Evolutionary conservation across 2,888 invertebrate species (phyloP), one percentile per base, ranked within the genome.

Genomic region (Agrenia bidenticulata): DNA sequence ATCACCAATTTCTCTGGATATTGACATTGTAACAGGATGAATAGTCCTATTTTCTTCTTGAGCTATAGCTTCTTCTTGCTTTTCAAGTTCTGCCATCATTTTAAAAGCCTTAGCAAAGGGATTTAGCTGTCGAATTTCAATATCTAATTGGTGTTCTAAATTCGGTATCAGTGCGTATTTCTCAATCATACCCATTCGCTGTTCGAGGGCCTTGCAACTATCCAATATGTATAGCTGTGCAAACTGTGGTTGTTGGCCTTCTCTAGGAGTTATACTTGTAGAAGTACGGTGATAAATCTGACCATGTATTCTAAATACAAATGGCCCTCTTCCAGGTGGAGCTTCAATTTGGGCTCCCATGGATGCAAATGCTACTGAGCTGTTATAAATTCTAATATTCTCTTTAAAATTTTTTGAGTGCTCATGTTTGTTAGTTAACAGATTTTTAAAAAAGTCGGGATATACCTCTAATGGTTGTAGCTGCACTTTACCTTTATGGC

Each of bases 291-390:
- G 61, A 21, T 61, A 63, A 2, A 75, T 63, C 60, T 74, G 73
- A 1, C 75, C 75, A 56, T 74, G 69, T 60, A 77, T 66, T 41
- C 67, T 21, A 42, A 56, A 61, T 54, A 66, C 53, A 66, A 69
- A 65, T 58, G 73, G 50, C 45, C 70, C 39, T 66, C 64, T 11
- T 2, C 50, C 26, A 37, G 64, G 45, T 27, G 61, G 55, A 23
- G 63, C 2, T 23, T n/a, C 32, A 23, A 59, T 54, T 58, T 24
- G 23, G 59, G 66, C 54, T 59, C 67, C 69, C 63, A 76, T 66
- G 1, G 76, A 76, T 17, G 70, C 72, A 56, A 75, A 72, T 15
- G 74, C 68, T 1, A 72, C 32, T 5, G 68, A 61, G 23, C 66
- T 69, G 27, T 73, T 73, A 45, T 61, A 72, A 13, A 17, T 56